Percentiles rank a stretch among this genome's conserved stretches.
Conservation (phyloP, 2,888 invertebrate genomes). For the Cinara cedri region DNA sequence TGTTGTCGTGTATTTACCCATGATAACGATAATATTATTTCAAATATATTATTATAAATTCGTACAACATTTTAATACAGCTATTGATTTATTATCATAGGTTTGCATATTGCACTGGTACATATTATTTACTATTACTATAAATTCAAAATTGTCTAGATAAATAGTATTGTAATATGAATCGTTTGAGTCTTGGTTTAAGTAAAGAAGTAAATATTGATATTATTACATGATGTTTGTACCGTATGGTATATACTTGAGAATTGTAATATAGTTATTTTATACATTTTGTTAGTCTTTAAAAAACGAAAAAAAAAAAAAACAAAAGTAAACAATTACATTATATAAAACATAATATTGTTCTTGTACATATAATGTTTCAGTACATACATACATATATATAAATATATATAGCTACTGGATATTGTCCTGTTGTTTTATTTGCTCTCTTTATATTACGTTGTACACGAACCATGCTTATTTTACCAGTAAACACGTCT, state of each 20-base stretch:
- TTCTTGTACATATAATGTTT: background rate
- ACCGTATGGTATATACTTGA: background rate
- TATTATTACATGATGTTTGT: background rate
- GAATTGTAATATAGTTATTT: background rate
- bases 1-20: no score
- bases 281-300: background rate
- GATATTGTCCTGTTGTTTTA: constrained; percentile 16
- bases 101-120: no score
- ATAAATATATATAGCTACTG: background rate
- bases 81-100: background rate
- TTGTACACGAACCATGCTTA: background rate
- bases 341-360: background rate
- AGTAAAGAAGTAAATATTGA: background rate
- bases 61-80: background rate
- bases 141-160: background rate
- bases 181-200: no score
- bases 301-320: background rate
- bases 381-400: background rate
- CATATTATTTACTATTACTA: background rate
- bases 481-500: background rate
- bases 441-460: background rate
- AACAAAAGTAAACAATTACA: constrained; percentile 11
- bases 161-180: background rate
- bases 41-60: no score
- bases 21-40: no score